Evolutionary conservation across 2,113 vertebrate genomes (phyloP).

Genomic region (Neotoma lepida): DNA sequence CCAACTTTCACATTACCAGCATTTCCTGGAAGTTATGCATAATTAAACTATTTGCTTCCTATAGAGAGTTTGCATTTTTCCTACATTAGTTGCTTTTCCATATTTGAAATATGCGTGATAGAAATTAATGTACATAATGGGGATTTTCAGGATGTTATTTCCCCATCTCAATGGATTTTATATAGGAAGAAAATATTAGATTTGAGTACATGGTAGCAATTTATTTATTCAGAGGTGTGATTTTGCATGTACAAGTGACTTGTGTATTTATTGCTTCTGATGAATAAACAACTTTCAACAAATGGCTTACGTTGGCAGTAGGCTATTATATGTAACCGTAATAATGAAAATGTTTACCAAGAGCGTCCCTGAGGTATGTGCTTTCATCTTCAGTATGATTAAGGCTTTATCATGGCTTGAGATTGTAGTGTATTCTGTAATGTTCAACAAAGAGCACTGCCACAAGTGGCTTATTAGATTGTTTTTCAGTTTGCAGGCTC

Average conservation of each 20-base stretch:
- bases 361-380: not conserved
- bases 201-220: not conserved
- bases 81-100: not conserved
- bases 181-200: constrained; percentile 10
- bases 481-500: constrained; percentile 8
- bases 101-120: constrained; percentile 17
- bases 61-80: not conserved
- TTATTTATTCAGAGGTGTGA: not conserved
- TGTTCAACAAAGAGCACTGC: not conserved
- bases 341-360: not conserved
- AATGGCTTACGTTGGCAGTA: not conserved
- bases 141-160: not conserved
- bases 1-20: not conserved
- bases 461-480: constrained; percentile 10
- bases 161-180: constrained; percentile 34
- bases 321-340: not conserved
- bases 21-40: not conserved
- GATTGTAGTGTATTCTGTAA: not conserved
- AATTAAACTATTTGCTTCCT: constrained; percentile 4
- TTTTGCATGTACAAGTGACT: constrained; percentile 11
- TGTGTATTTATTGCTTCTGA: constrained; percentile 12
- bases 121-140: constrained; percentile 14
- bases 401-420: constrained; percentile 11
- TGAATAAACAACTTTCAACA: constrained; percentile 41
- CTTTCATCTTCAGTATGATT: not conserved